These are phyloP conservation scores for Thymelicus acteon DNA, from an alignment of 2,888 invertebrate species.

Conservation along the genomic window DNA sequence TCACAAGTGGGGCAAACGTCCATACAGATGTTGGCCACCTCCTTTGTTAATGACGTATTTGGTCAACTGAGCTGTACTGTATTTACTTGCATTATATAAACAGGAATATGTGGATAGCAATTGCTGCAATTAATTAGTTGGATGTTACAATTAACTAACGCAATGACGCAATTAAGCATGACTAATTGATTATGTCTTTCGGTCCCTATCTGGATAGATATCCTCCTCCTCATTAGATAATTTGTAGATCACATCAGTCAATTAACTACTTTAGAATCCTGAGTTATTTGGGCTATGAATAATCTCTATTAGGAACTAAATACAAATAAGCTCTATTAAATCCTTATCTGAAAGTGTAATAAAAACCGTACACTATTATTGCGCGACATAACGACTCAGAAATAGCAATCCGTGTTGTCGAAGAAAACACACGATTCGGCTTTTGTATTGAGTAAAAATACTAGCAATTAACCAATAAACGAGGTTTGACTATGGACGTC, in stretches of 20 bases:
- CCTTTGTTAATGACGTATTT: background rate
- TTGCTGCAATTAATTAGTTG: constrained; percentile 33
- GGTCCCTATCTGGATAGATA: constrained; percentile 23
- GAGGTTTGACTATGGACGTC: constrained; percentile 42
- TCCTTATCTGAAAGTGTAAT: constrained; percentile 22
- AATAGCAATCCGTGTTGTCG: constrained; percentile 15
- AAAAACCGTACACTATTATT: constrained; percentile 17
- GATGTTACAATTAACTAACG: constrained; percentile 37
- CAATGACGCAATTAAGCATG: constrained; percentile 33
- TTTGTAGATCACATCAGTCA: background rate
- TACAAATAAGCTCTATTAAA: constrained; percentile 1
- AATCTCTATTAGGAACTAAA: background rate
- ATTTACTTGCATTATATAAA: constrained; percentile 18
- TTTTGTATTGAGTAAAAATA: constrained; percentile 23
- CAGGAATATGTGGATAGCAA: constrained; percentile 23
- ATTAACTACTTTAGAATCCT: background rate
- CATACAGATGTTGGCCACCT: no score
- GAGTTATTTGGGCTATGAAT: background rate
- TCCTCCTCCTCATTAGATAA: constrained; percentile 22
- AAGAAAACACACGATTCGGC: constrained; percentile 14
- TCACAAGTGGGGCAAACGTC: no score
- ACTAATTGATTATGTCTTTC: constrained; percentile 36
- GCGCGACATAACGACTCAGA: constrained; percentile 15
- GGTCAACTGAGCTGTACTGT: background rate
- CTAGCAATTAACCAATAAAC: constrained; percentile 28